Evolutionary conservation across 2,113 vertebrate species (phyloP).

Genomic region (Cairina moschata): DNA sequence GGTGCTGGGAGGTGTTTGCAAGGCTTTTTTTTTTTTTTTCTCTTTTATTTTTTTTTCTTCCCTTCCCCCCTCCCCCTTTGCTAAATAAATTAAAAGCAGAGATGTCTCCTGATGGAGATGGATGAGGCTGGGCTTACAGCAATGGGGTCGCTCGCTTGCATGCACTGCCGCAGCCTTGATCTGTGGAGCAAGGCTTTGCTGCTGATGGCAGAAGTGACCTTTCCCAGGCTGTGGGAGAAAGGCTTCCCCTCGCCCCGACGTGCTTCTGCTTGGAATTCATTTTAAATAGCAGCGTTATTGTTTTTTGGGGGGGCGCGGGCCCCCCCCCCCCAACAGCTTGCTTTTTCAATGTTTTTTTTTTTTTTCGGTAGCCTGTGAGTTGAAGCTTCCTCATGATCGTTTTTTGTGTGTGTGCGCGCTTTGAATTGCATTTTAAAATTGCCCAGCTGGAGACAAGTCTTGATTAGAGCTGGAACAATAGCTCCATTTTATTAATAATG

Average conservation of each 20-base stretch:
- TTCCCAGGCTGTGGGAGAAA: constrained; percentile 30
- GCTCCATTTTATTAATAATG: constrained; percentile 58
- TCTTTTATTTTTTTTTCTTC: rapidly evolving
- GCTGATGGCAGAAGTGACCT: constrained; percentile 41
- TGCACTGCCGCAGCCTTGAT: neutral
- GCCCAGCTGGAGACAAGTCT: constrained; percentile 57
- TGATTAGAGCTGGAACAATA: constrained; percentile 53
- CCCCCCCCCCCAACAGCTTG: neutral
- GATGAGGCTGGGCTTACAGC: neutral
- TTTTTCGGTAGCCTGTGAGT: neutral
- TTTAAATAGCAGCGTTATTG: neutral
- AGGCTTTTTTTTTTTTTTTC: neutral
- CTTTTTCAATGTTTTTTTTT: neutral
- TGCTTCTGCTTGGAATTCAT: neutral
- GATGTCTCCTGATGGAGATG: constrained; percentile 19
- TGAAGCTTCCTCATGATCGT: neutral
- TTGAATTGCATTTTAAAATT: constrained; percentile 36
- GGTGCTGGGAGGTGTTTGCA: constrained; percentile 21
- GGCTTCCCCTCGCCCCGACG: neutral
- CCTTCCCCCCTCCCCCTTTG: neutral
- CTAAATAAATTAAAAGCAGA: constrained; percentile 31
- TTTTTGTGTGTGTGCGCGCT: neutral
- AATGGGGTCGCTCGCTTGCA: neutral
- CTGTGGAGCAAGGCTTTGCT: neutral
- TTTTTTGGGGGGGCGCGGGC: no score